Evolutionary conservation across 2,888 invertebrate genomes (phyloP), one percentile per base, ranked within the genome.

Genomic region (Agriopis leucophaearia): DNA sequence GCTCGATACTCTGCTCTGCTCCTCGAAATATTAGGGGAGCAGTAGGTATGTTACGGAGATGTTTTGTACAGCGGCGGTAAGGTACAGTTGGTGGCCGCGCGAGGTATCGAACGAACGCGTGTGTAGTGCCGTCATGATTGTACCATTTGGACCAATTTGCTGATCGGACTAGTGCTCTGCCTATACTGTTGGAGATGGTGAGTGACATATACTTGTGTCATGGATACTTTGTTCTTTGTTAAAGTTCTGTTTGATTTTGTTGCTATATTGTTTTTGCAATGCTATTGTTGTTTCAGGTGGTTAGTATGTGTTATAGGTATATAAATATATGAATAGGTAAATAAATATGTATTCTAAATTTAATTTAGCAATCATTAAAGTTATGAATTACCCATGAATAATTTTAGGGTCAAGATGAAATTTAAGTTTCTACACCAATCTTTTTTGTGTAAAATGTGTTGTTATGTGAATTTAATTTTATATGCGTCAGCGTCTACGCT

Each of bases 131-230:
- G 89, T 86, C 84, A 87, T 88, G 86, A 80, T 64, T 59, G 56
- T 47, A 57, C 51, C 84, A 83, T 88, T 90, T 91, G 88, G 83
- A 87, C 86, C 89, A 86, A 86, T 89, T 92, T 86, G 81, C 81
- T 87, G 52, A 73, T 69, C 66, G 71, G 70, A 73, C 66, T 67
- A 66, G 72, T 64, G 66, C 61, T 70, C 67, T 64, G 66, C 66
- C 69, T 72, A n/a, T n/a, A 64, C 67, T 69, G 58, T 59, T 52
- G 63, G 64, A 72, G 52, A 78, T 78, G 77, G 77, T 78, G 52
- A 76, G 70, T 70, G 56, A 13, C 62, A 56, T 63, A 62, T 63
- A 48, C 9, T 38, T 47, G 9, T 45, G 59, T 44, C 42, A 9
- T 40, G 12, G 18, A 18, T 35, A 44, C 51, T 52, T 50, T 38